Conservation (phyloP, 2,888 invertebrate genomes). For the Eupsilia transversa region DNA sequence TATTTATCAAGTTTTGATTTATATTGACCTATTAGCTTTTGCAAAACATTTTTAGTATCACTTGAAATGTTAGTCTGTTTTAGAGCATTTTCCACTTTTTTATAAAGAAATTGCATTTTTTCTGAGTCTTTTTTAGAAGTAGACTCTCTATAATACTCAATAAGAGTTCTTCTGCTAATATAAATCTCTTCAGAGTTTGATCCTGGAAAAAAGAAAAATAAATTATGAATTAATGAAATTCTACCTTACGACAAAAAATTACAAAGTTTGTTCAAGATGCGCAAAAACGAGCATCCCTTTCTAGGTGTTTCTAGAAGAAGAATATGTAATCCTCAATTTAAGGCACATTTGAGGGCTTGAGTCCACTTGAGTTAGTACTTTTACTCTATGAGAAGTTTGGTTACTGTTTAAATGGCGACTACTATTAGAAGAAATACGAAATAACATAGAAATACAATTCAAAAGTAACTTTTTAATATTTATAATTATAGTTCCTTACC, state of each 20-base stretch:
- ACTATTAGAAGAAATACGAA: not conserved
- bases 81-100: no score
- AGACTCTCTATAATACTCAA: no score
- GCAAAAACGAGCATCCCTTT: slow-evolving; percentile 11
- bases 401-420: not conserved
- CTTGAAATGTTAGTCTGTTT: no score
- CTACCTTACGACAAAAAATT: not conserved
- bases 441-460: no score
- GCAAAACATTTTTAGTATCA: no score
- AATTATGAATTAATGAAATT: not conserved
- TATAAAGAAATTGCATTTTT: no score
- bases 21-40: no score
- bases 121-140: no score
- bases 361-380: slow-evolving; percentile 1
- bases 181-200: no score
- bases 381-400: not conserved
- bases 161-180: no score
- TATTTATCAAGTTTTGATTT: no score
- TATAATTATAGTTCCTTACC: not conserved
- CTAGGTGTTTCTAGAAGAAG: not conserved
- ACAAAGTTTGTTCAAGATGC: not conserved
- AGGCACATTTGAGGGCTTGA: no score
- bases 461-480: not conserved
- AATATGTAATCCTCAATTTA: slow-evolving; percentile 3
- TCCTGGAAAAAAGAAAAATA: not conserved